Percentiles rank a stretch among this genome's conserved stretches.
phyloP scores from a whole-genome alignment of 2,113 vertebrate species.

The Peromyscus polionotus region DNA sequence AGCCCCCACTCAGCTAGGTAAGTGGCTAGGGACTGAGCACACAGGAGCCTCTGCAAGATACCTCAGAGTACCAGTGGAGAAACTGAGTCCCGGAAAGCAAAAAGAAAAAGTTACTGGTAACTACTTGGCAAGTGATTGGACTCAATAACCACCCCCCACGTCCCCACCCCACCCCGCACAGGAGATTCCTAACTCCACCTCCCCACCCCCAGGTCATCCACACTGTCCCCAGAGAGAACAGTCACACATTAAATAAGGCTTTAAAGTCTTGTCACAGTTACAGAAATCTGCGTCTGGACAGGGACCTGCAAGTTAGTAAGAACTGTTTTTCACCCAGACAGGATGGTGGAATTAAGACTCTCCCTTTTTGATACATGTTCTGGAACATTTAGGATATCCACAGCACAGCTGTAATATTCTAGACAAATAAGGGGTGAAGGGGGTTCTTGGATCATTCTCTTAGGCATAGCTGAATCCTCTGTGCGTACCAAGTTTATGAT shows the following conservation, averaged over 20 bases:
- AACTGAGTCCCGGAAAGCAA: background rate
- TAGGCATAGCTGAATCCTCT: constrained; percentile 8
- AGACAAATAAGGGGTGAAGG: background rate
- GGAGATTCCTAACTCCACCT: background rate
- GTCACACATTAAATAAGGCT: background rate
- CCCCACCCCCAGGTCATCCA: background rate
- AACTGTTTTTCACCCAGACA: background rate
- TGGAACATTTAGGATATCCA: background rate
- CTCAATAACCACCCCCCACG: background rate
- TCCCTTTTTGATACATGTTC: background rate
- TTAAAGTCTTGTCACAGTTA: background rate
- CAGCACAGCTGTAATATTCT: background rate
- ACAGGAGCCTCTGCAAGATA: fast-evolving
- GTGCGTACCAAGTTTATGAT: background rate
- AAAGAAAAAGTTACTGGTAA: background rate
- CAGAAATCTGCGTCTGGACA: background rate
- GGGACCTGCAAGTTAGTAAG: background rate
- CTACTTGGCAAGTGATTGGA: background rate
- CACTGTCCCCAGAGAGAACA: background rate
- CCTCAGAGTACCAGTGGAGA: background rate
- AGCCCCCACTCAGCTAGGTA: fast-evolving
- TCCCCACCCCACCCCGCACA: background rate
- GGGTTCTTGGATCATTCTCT: background rate
- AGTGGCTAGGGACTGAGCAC: too few relatives aligned
- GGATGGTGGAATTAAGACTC: background rate